Evolutionary conservation across 2,797 vertebrate genomes (phyloP).

Genomic region (Psittacula derbiana): DNA sequence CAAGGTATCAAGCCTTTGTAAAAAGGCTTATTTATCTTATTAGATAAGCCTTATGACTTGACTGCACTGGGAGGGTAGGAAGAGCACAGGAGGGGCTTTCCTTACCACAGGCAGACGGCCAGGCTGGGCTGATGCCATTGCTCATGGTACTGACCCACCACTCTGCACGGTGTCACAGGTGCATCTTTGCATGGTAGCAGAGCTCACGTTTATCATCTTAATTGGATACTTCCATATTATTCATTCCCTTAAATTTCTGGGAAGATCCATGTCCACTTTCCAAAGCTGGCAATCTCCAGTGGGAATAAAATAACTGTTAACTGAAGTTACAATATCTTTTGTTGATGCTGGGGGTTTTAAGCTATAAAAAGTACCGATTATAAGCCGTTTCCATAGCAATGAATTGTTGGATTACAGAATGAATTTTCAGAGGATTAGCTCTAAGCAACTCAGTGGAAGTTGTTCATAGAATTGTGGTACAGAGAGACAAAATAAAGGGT

Average conservation of each 20-base stretch:
- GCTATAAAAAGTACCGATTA: constrained; percentile 67
- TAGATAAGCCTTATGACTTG: neutral
- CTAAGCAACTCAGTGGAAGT: constrained; percentile 46
- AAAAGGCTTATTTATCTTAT: neutral
- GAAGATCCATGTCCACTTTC: neutral
- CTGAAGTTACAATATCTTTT: constrained; percentile 34
- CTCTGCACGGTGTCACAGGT: rapidly evolving
- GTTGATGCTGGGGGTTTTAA: constrained; percentile 10
- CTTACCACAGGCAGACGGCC: neutral
- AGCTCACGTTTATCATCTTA: neutral
- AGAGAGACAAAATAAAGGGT: neutral
- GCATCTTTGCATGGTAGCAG: neutral
- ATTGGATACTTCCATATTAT: neutral
- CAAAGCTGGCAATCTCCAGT: neutral
- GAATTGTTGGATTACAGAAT: constrained; percentile 59
- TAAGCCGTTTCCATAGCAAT: constrained; percentile 76
- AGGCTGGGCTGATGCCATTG: neutral
- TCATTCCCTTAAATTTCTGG: neutral
- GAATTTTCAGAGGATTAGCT: constrained; percentile 70
- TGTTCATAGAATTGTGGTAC: neutral
- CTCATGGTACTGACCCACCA: neutral
- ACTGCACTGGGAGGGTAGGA: neutral
- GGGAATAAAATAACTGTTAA: neutral
- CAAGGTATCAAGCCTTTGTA: neutral
- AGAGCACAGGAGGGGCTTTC: neutral